Evolutionary conservation across 1,140 invertebrate species (phyloP), one percentile per base, ranked within the genome.

Genomic region (Cotesia typhae): DNA sequence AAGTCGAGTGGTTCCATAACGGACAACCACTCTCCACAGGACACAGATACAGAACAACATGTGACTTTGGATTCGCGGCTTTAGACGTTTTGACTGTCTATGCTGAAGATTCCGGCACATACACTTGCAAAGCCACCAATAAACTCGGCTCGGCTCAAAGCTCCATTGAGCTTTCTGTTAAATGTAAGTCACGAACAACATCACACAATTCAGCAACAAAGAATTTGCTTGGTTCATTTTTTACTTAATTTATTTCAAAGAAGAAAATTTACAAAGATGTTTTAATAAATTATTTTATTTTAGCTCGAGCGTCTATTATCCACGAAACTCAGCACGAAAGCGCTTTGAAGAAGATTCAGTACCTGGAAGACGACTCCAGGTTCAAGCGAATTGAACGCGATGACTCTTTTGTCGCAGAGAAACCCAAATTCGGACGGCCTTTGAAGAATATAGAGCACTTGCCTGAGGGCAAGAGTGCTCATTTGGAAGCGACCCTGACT

Each of bases 31-130:
- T 98, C n/a, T 92, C 92, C 80, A 95, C 94, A 71, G 95, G 96
- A 63, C 94, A 96, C 83, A 91, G 96, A 75, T 98, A 96, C 88
- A 92, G 95, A 77, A 96, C 95, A 66, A 92, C 94, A 6, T 96
- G 95, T 81, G 96, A 99, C 83, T 99, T 99, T 87, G 97, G 97
- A 41, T 98, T 97, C 86, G 95, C 96, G 55, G 93, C 96, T 74
- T 87, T 99, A 55, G 96, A 98, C 83, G 94, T 99, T 38, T 88
- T 97, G 17, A 94, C 93, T 55, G 96, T 97, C 2, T 97, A 97
- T 84, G 94, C 93, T 17, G 96, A 98, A 88, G 96, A 98, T 86
- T 94, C 93, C 74, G 97, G 96, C 47, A 94, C 95, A 82, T 98
- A 98, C 81, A 94, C 94, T 6, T 97, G 96, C 83, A 91, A 91